Conservation (phyloP, 1,140 invertebrate species). For the Lordiphosa stackelbergi region DNA sequence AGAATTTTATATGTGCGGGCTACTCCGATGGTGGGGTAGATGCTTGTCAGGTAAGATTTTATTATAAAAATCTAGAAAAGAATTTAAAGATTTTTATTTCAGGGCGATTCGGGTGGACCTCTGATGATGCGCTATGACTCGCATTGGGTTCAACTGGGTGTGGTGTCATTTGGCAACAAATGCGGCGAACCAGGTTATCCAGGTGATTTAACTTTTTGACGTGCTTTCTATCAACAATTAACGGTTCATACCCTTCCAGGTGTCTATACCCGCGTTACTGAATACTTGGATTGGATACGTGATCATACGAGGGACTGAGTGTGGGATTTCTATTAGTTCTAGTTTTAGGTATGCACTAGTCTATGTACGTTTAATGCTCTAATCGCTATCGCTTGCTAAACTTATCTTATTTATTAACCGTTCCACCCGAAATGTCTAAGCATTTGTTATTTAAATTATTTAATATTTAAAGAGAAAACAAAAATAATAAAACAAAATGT, state of each 20-base stretch:
- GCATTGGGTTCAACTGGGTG: conserved; percentile 90
- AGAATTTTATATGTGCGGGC: conserved; percentile 93
- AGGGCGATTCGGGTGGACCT: conserved; percentile 84
- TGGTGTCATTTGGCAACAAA: conserved; percentile 94
- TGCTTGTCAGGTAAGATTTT: conserved; percentile 88
- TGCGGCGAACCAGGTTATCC: conserved; percentile 92
- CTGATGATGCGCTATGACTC: conserved; percentile 87
- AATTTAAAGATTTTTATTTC: neutral
- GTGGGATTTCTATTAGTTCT: conserved; percentile 23
- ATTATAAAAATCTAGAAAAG: accelerated
- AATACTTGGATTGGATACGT: conserved; percentile 76
- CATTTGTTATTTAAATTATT: conserved; percentile 68
- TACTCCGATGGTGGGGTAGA: conserved; percentile 93
- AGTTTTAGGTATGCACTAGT: conserved; percentile 66
- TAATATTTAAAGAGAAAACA: conserved; percentile 40
- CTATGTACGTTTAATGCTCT: conserved; percentile 65
- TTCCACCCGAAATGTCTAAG: conserved; percentile 17
- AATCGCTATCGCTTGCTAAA: conserved; percentile 8
- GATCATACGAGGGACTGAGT: conserved; percentile 71
- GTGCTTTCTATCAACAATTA: too few species aligned
- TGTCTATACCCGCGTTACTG: conserved; percentile 78
- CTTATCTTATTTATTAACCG: conserved; percentile 57
- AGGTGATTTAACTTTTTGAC: neutral
- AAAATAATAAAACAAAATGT: conserved; percentile 29
- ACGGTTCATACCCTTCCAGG: conserved; percentile 69